Conservation (phyloP, 2,888 invertebrate species). For the Aethes cnicana region DNA sequence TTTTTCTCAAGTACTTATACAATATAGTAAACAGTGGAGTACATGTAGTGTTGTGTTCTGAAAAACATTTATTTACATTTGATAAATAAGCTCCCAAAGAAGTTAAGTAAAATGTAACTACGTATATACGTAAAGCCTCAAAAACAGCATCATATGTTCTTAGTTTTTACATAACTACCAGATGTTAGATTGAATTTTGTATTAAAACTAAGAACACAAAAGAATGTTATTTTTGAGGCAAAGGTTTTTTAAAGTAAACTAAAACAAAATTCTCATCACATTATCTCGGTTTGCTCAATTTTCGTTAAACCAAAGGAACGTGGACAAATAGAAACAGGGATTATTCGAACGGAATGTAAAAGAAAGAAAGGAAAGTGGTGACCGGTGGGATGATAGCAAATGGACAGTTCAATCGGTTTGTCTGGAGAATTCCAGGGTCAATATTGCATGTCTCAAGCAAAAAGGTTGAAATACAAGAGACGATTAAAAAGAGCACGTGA, state of each 20-base stretch:
- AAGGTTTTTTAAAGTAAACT: no score
- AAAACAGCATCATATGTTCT: no score
- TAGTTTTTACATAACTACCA: no score
- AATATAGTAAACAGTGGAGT: no score
- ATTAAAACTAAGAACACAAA: not conserved
- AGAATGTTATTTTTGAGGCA: no score
- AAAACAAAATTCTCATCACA: conserved; percentile 1
- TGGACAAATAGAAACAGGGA: conserved; percentile 20
- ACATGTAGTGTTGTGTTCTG: no score
- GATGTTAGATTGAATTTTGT: no score
- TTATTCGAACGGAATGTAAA: conserved; percentile 19
- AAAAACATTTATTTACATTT: no score
- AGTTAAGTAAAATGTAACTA: no score
- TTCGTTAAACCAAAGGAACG: conserved; percentile 23
- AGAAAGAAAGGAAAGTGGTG: conserved; percentile 2
- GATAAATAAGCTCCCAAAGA: no score
- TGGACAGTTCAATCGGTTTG: conserved; percentile 9
- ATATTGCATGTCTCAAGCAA: conserved; percentile 17
- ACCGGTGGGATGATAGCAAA: conserved; percentile 16
- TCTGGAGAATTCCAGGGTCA: conserved; percentile 12
- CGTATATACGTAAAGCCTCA: no score
- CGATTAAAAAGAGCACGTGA: not conserved
- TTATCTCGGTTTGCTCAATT: conserved; percentile 17
- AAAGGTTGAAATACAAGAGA: not conserved
- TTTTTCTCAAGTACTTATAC: no score